phyloP scores from a whole-genome alignment of 2,113 vertebrate species.

The Oophaga pumilio region DNA sequence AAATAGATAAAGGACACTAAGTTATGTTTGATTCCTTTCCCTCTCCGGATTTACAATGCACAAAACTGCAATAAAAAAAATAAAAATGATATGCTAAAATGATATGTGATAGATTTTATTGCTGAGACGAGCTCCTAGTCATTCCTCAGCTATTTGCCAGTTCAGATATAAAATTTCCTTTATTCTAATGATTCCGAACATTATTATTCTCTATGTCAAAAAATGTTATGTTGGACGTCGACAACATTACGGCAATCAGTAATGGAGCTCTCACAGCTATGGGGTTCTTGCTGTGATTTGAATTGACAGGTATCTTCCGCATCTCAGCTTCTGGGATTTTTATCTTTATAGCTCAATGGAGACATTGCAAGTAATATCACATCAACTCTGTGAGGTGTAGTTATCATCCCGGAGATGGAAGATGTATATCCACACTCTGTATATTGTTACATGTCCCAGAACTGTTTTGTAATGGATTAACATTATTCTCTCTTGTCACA shows the following conservation, averaged over 20 bases:
- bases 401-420: conserved; percentile 34
- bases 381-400: conserved; percentile 42
- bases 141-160: conserved; percentile 33
- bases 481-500: conserved; percentile 47
- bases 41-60: conserved; percentile 38
- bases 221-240: conserved; percentile 28
- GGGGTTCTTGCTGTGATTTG: conserved; percentile 11
- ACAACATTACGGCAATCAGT: conserved; percentile 32
- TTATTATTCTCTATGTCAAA: conserved; percentile 25
- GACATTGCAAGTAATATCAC: conserved; percentile 43
- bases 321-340: conserved; percentile 21
- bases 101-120: conserved; percentile 44
- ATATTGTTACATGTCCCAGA: conserved; percentile 51
- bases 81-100: conserved; percentile 37
- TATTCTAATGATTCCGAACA: conserved; percentile 46
- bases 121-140: conserved; percentile 5
- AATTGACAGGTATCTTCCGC: conserved; percentile 14
- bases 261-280: not conserved
- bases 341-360: conserved; percentile 45
- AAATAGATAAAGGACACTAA: conserved; percentile 54
- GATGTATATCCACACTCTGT: conserved; percentile 27
- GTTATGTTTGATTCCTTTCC: conserved; percentile 45
- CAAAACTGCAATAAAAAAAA: conserved; percentile 50
- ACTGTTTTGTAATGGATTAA: conserved; percentile 52
- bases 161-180: conserved; percentile 37